Conservation (phyloP, 2,888 invertebrate species). For the Ochropleura leucogaster region DNA sequence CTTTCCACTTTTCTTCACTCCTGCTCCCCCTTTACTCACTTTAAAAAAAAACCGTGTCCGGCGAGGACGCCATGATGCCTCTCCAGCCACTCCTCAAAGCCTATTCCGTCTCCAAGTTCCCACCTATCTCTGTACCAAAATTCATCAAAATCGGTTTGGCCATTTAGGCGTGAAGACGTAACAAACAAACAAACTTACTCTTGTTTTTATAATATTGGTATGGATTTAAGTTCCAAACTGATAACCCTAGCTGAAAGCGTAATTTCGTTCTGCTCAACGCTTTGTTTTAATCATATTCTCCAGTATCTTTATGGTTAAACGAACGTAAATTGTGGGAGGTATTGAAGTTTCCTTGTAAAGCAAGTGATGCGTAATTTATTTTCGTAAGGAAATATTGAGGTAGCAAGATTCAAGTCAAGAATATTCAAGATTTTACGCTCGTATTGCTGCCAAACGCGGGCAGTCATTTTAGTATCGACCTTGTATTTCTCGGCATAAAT, state of each 20-base stretch:
- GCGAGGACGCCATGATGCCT: no score
- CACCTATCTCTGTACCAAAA: no score
- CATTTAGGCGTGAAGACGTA: no score
- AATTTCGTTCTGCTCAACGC: conserved; percentile 15
- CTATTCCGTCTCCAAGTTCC: no score
- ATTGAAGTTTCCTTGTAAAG: conserved; percentile 47
- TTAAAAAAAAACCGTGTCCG: no score
- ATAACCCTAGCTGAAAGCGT: conserved; percentile 1
- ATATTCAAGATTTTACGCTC: conserved; percentile 36
- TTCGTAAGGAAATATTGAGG: conserved; percentile 46
- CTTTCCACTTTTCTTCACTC: no score
- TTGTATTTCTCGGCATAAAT: neutral
- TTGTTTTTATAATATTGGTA: no score
- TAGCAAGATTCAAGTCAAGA: conserved; percentile 37
- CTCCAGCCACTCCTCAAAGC: no score
- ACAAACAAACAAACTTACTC: no score
- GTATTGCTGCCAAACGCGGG: neutral
- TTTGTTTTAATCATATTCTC: conserved; percentile 53
- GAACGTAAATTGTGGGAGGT: conserved; percentile 49
- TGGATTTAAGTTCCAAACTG: neutral
- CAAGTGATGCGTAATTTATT: conserved; percentile 52
- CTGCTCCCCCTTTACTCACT: no score
- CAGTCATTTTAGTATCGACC: neutral
- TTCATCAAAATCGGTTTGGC: no score
- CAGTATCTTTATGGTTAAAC: conserved; percentile 46